Evolutionary conservation across 2,113 vertebrate species (phyloP).

Genomic region (Apistogramma diplotaenia): DNA sequence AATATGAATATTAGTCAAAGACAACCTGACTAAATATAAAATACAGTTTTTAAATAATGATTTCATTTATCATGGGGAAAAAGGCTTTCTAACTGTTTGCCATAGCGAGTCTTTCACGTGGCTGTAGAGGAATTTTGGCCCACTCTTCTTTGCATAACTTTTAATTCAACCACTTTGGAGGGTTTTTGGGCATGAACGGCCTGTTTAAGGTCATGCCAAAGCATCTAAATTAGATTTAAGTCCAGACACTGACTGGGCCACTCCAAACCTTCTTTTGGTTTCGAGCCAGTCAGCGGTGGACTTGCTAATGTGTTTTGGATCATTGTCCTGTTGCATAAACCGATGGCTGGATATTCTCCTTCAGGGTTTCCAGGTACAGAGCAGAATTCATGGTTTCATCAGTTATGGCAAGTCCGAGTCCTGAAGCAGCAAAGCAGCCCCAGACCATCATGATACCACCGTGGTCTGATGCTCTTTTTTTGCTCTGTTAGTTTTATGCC

Average conservation of each 20-base stretch:
- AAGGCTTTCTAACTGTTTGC: neutral
- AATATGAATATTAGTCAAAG: neutral
- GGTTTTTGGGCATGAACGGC: neutral
- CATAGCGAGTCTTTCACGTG: too few relatives aligned
- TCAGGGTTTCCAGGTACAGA: neutral
- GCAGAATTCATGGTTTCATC: too few relatives aligned
- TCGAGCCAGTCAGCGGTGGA: neutral
- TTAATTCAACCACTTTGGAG: neutral
- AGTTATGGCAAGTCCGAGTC: too few relatives aligned
- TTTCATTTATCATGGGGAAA: accelerated
- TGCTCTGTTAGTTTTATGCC: neutral
- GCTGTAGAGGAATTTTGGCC: neutral
- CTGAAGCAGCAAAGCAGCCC: too few relatives aligned
- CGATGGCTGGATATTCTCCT: accelerated
- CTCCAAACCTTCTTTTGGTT: neutral
- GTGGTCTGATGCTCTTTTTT: neutral
- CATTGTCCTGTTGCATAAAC: neutral
- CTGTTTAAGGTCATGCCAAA: neutral
- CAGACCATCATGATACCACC: neutral
- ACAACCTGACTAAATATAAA: neutral
- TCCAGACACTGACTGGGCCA: neutral
- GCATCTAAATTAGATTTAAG: neutral
- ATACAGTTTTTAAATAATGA: neutral
- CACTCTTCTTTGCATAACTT: neutral
- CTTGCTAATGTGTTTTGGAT: neutral